Evolutionary conservation across 1,140 invertebrate species (phyloP).

Genomic region (Ceratitis capitata): DNA sequence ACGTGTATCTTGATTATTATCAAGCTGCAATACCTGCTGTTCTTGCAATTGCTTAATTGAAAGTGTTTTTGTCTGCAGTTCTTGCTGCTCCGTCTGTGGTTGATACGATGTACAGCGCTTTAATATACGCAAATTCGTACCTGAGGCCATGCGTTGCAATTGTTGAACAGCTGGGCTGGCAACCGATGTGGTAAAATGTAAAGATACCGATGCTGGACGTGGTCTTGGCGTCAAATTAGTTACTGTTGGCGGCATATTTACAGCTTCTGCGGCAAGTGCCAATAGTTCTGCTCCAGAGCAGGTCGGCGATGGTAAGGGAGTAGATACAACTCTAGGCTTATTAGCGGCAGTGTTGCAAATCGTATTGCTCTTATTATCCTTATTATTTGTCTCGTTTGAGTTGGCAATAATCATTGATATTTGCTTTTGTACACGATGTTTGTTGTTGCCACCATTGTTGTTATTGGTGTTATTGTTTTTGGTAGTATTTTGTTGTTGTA

Average conservation of each 20-base stretch:
- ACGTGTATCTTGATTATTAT: background rate
- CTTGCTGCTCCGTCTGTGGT: conserved; percentile 44
- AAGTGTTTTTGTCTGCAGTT: conserved; percentile 41
- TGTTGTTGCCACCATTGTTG: conserved; percentile 39
- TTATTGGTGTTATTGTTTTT: conserved; percentile 42
- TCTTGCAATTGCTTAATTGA: background rate
- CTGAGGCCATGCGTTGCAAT: conserved; percentile 56
- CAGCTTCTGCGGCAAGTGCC: conserved; percentile 34
- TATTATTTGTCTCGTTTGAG: conserved; percentile 29
- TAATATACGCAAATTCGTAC: conserved; percentile 58
- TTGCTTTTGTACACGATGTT: conserved; percentile 40
- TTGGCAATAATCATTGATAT: conserved; percentile 39
- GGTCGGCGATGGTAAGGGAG: conserved; percentile 19
- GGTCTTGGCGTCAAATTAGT: conserved; percentile 44
- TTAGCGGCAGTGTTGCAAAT: conserved; percentile 11
- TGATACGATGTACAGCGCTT: conserved; percentile 54
- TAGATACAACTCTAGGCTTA: conserved; percentile 1
- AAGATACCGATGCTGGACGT: conserved; percentile 58
- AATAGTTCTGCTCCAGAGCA: conserved; percentile 38
- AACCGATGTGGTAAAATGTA: conserved; percentile 47
- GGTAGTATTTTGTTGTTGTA: conserved; percentile 47
- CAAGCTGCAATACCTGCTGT: background rate
- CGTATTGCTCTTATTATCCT: conserved; percentile 27
- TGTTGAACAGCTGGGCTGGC: background rate
- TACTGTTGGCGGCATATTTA: background rate